Percentiles rank a stretch among this genome's conserved stretches.
Evolutionary conservation across 2,797 vertebrate species (phyloP).

Genomic region (Enteromius fasciolatus): DNA sequence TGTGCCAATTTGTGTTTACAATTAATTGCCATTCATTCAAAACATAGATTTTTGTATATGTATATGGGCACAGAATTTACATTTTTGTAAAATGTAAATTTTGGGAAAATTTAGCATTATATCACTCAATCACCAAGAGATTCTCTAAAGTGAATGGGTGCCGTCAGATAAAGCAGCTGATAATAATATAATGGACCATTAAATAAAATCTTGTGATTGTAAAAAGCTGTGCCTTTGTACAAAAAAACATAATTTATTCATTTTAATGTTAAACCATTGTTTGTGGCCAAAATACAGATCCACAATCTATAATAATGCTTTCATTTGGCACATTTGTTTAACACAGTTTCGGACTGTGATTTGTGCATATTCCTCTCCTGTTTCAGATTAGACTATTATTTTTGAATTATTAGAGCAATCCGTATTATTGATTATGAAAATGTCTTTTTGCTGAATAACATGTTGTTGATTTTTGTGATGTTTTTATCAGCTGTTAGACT

Average conservation of each 20-base stretch:
- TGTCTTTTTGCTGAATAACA: not conserved
- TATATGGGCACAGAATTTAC: not conserved
- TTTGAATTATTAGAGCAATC: no score
- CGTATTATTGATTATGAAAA: no score
- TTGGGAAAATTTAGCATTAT: not conserved
- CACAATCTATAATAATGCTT: not conserved
- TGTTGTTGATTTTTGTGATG: not conserved
- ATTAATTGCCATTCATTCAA: not conserved
- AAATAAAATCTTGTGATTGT: not conserved
- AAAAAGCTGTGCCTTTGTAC: not conserved
- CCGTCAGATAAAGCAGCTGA: not conserved
- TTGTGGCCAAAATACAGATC: not conserved
- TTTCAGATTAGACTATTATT: no score
- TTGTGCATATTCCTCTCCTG: no score
- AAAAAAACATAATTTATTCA: no score
- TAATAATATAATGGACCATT: not conserved
- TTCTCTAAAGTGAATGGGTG: not conserved
- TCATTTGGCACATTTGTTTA: no score
- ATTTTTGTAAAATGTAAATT: not conserved
- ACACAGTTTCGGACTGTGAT: no score
- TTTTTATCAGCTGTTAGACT: not conserved
- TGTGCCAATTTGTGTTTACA: not conserved
- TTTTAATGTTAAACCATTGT: not conserved
- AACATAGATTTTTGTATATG: not conserved
- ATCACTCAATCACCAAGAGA: not conserved